Conservation (phyloP, 1,140 invertebrate genomes). For the Zaprionus ghesquierei region DNA sequence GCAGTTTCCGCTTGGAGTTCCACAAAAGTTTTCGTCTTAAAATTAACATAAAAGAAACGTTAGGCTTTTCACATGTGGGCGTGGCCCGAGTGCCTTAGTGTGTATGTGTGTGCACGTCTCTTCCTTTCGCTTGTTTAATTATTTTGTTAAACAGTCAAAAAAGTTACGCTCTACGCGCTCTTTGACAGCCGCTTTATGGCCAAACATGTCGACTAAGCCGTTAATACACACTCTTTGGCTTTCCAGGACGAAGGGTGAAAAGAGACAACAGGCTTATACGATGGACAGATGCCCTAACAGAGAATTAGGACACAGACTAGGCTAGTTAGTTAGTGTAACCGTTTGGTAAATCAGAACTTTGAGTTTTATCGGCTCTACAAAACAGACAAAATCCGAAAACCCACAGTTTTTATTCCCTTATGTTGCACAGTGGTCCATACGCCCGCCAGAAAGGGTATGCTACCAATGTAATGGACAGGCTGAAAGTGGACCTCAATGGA, state of each 20-base stretch:
- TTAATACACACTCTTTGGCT: slow-evolving; percentile 43
- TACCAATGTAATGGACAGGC: slow-evolving; percentile 24
- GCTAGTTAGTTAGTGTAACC: not conserved
- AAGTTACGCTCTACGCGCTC: slow-evolving; percentile 13
- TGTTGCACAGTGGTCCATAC: not conserved
- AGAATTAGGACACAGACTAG: not conserved
- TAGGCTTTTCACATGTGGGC: slow-evolving; percentile 15
- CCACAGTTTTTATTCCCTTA: too few species aligned
- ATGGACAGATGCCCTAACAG: not conserved
- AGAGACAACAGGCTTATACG: not conserved
- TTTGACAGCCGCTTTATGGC: slow-evolving; percentile 38
- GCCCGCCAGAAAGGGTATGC: not conserved
- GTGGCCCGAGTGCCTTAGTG: slow-evolving; percentile 28
- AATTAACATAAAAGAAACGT: slow-evolving; percentile 54
- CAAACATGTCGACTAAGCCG: slow-evolving; percentile 44
- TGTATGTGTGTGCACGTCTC: not conserved
- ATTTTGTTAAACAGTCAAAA: slow-evolving; percentile 54
- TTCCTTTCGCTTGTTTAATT: slow-evolving; percentile 38
- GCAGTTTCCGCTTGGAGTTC: slow-evolving; percentile 11
- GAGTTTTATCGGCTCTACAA: too few species aligned
- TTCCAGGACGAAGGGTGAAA: not conserved
- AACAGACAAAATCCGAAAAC: too few species aligned
- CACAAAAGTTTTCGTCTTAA: slow-evolving; percentile 36
- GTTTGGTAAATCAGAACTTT: too few species aligned
- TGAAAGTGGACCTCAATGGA: slow-evolving; percentile 10